phyloP scores from a whole-genome alignment of 2,888 invertebrate genomes.

The Netelia virgata region DNA sequence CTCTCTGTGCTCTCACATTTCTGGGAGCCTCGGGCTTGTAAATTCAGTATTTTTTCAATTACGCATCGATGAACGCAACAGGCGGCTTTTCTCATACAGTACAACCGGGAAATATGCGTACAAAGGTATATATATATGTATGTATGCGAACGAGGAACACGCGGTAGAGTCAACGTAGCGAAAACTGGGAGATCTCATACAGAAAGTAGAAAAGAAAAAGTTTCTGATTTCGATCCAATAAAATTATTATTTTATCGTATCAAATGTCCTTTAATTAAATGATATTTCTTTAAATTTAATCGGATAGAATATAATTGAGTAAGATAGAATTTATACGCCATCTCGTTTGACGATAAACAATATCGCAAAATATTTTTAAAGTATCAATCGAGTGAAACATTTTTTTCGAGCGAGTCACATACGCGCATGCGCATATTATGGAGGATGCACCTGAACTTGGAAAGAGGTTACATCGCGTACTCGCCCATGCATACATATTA shows the following conservation, averaged over 20 bases:
- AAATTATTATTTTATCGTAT: neutral
- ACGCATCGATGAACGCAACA: constrained; percentile 80
- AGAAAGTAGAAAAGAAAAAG: constrained; percentile 18
- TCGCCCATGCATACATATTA: neutral
- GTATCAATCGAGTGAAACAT: no score
- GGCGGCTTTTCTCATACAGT: constrained; percentile 79
- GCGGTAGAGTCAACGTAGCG: constrained; percentile 55
- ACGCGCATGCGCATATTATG: neutral
- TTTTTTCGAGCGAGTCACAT: no score
- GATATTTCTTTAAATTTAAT: neutral
- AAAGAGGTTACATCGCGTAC: neutral
- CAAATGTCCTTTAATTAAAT: neutral
- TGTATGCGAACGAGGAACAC: constrained; percentile 46
- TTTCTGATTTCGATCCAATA: constrained; percentile 1
- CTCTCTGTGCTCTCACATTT: constrained; percentile 57
- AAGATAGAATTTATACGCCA: no score
- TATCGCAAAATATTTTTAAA: no score
- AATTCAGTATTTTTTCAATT: constrained; percentile 80
- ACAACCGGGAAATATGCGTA: constrained; percentile 62
- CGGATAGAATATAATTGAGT: neutral
- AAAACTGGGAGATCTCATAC: constrained; percentile 16
- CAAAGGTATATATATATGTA: constrained; percentile 26
- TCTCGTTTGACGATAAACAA: no score
- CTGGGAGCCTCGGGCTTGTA: constrained; percentile 67
- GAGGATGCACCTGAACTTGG: constrained; percentile 3